Conservation (phyloP, 2,113 vertebrate species). For the Chelonoidis abingdonii region DNA sequence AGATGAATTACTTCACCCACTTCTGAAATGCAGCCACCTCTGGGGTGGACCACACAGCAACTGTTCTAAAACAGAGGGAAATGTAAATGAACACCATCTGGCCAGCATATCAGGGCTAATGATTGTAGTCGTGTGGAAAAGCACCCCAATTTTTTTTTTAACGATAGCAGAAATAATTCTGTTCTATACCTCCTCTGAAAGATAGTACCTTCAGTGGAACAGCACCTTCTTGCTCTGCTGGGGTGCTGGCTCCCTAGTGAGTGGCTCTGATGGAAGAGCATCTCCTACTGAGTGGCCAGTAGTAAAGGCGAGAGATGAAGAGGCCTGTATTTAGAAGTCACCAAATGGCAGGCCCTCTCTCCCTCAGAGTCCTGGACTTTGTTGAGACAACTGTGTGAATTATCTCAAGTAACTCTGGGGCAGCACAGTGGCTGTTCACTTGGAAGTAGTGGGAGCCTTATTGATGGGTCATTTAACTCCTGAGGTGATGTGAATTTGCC, state of each 20-base stretch:
- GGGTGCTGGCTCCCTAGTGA: fast-evolving
- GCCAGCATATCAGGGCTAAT: background rate
- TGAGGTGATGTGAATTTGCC: background rate
- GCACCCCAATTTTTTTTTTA: background rate
- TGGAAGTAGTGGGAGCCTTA: background rate
- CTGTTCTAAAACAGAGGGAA: constrained; percentile 26
- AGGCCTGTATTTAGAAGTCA: background rate
- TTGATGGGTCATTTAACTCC: background rate
- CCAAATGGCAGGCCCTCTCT: fast-evolving
- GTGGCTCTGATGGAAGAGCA: background rate
- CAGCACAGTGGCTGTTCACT: background rate
- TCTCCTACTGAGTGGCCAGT: background rate
- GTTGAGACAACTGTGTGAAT: background rate
- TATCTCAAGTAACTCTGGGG: background rate
- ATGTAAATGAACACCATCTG: background rate
- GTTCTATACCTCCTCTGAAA: background rate
- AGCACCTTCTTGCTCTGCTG: fast-evolving
- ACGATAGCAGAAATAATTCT: background rate
- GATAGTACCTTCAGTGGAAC: background rate
- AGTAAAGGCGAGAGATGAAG: fast-evolving
- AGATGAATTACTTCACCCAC: background rate
- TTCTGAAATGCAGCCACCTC: background rate
- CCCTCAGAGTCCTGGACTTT: background rate
- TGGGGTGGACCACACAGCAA: constrained; percentile 3
- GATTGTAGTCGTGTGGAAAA: background rate